Conservation (phyloP, 2,888 invertebrate species). For the Griposia aprilina region DNA sequence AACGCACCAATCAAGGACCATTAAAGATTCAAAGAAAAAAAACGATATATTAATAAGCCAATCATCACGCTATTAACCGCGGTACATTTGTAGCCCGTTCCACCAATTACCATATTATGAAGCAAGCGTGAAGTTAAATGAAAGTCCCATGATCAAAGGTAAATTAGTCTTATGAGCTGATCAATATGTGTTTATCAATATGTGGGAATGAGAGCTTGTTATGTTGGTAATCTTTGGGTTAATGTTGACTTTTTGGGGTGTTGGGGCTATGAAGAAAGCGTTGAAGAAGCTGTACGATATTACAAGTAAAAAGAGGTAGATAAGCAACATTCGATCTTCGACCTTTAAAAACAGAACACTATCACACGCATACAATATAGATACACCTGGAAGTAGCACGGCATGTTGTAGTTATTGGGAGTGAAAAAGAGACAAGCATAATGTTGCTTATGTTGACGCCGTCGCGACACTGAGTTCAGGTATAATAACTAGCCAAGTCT, state of each 20-base stretch:
- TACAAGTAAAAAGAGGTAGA: too few relatives aligned
- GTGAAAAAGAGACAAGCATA: too few relatives aligned
- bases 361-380: too few relatives aligned
- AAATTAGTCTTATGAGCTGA: conserved; percentile 54
- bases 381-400: too few relatives aligned
- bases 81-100: conserved; percentile 43
- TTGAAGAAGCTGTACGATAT: not conserved
- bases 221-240: conserved; percentile 38
- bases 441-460: too few relatives aligned
- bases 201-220: conserved; percentile 49
- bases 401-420: too few relatives aligned
- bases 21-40: conserved; percentile 21
- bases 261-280: conserved; percentile 30
- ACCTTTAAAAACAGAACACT: too few relatives aligned
- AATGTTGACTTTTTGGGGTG: conserved; percentile 35
- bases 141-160: conserved; percentile 59
- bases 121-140: conserved; percentile 62
- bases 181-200: conserved; percentile 61
- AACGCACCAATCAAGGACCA: conserved; percentile 27
- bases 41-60: conserved; percentile 42
- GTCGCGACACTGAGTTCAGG: too few relatives aligned
- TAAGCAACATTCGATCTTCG: too few relatives aligned
- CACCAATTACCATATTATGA: conserved; percentile 50
- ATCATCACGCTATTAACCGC: conserved; percentile 49
- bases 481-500: too few relatives aligned